Base-by-base conservation (phyloP, 1,140 invertebrate genomes). In the Drosophila parabipectinata region DNA sequence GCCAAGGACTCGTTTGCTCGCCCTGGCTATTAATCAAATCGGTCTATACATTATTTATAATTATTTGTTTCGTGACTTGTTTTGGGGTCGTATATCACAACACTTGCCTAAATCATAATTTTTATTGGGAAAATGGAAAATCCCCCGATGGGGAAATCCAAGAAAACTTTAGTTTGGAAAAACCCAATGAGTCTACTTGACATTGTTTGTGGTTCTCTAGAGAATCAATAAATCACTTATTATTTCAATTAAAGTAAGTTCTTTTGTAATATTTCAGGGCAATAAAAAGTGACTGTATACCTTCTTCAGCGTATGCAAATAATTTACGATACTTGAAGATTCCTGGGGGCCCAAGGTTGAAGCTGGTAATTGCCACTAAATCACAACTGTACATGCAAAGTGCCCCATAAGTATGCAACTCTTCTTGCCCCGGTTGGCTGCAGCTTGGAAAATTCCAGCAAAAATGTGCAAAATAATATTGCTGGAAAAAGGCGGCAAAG, bases 61-160 rank as follows among this genome's bases (percentile, higher is more conserved):
- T 71, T 64, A 56, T 56, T 52, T 71, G 37, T 50, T 55, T 68
- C 32, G 48, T 80, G 37, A 61, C 64, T 79, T 59, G 72, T 83
- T 82, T 73, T 63, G 32, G 59, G 28, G 64, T 59, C 45, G 34
- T 50, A 61, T 75, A 81, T 81, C 82, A 85, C 75, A 85, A 85
- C 74, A 87, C 58, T 28, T 37, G 58, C 61, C 55, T 75, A 82
- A 87, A 85, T 82, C 82, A 87, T 87, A 87, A 75, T 82, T 80
- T 57, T 58, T 74, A 74, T 85, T 85, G 69, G 61, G 39, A 15
- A 26, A 28, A 12, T 52, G 53, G 15, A 44, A 44, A 44, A 44
- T 6, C 6, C 41, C 10, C 10, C 39, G 24, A 54, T 73, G 63
- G 68, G 66, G 52, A 67, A 56, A 61, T 57, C 34, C 26, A 26